Percentiles rank a stretch among this genome's conserved stretches.
Conservation (phyloP, 2,113 vertebrate genomes). For the Periophthalmus modestus region DNA sequence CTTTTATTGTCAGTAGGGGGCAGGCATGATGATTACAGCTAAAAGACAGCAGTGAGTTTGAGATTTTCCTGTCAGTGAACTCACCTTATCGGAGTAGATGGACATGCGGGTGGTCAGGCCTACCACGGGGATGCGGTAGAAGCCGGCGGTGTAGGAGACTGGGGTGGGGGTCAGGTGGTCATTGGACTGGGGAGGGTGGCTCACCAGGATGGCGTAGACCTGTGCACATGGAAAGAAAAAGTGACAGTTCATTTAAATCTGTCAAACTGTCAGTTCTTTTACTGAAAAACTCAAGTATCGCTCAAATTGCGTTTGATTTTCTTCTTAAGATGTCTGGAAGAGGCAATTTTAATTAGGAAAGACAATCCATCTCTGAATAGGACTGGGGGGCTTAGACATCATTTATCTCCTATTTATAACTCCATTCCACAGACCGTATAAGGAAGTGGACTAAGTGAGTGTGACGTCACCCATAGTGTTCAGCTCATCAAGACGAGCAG, state of each 20-base stretch:
- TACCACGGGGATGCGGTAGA: conserved; percentile 98
- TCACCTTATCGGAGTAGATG: conserved; percentile 99
- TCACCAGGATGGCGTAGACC: conserved; percentile 98
- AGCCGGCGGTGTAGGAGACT: conserved; percentile 98
- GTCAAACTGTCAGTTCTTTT: neutral
- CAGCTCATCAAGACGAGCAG: no score
- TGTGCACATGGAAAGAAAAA: conserved; percentile 59
- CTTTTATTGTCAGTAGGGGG: conserved; percentile 28
- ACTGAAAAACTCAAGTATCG: no score
- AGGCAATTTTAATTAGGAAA: no score
- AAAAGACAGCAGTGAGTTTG: conserved; percentile 62
- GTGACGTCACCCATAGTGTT: no score
- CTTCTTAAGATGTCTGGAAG: no score
- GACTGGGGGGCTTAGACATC: no score
- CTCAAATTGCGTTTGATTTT: neutral
- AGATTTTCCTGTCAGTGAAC: conserved; percentile 38
- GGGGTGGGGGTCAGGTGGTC: conserved; percentile 98
- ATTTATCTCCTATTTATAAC: no score
- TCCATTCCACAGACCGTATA: no score
- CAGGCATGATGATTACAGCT: conserved; percentile 2
- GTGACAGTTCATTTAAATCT: neutral
- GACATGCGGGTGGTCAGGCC: conserved; percentile 97
- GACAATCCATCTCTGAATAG: no score
- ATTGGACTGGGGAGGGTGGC: conserved; percentile 95
- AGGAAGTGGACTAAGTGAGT: no score